A percentile compares a stretch with the other conserved stretches of the same genome.
phyloP scores from a whole-genome alignment of 2,113 vertebrate species.

The Vimba vimba region DNA sequence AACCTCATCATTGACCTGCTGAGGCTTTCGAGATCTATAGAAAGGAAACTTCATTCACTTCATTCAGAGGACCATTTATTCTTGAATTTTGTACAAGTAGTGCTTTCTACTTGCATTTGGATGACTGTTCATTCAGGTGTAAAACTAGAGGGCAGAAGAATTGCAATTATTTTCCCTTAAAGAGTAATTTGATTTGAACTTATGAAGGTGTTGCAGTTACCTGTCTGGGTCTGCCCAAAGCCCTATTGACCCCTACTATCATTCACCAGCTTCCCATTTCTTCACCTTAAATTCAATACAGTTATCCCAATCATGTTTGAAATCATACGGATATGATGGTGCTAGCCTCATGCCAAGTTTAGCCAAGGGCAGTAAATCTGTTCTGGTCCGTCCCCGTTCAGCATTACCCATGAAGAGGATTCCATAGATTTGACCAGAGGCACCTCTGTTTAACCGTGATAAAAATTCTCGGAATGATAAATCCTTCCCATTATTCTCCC shows the following conservation, averaged over 20 bases:
- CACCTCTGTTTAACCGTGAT: conserved; percentile 47
- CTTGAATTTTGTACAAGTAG: background rate
- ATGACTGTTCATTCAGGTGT: background rate
- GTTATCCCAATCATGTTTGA: background rate
- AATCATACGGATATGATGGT: background rate
- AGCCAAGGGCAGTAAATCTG: conserved; percentile 14
- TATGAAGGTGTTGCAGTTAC: background rate
- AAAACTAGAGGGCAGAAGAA: background rate
- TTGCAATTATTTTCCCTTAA: background rate
- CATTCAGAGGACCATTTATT: background rate
- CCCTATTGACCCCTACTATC: background rate
- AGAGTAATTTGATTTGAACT: background rate
- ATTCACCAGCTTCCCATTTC: background rate
- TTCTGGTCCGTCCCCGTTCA: background rate
- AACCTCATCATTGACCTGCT: conserved; percentile 24
- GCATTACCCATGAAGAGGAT: conserved; percentile 20
- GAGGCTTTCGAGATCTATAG: conserved; percentile 20
- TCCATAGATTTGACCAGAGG: conserved; percentile 35
- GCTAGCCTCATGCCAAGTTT: background rate
- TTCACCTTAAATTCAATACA: conserved; percentile 15
- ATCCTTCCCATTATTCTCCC: background rate
- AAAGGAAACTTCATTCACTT: conserved; percentile 39
- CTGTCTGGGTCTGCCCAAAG: background rate
- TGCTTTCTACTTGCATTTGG: background rate
- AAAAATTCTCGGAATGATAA: conserved; percentile 29